Evolutionary conservation across 2,888 invertebrate species (phyloP), one percentile per base, ranked within the genome.

Genomic region (Lasioglossum lativentre): DNA sequence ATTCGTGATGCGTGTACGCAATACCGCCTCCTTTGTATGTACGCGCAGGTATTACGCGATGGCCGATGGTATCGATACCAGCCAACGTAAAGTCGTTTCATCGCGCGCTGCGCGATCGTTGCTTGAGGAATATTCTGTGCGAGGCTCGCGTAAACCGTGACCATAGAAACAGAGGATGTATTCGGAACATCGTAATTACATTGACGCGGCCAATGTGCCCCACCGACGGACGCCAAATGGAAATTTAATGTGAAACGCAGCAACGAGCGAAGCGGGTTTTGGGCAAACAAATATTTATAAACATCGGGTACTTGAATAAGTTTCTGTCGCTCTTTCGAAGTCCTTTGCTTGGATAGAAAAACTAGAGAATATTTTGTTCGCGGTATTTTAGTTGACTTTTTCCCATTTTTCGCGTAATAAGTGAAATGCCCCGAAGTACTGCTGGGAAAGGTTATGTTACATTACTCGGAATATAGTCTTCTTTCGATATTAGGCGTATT

Each of bases 1-100:
- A 89, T 84, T 82, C 85, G 80, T 73, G 86, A 89, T 86, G 78
- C 88, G 78, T 78, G 78, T 66, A 34, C 63, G 63, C 63, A 63
- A 34, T 34, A 63, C 14, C 63, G 63, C 1, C 66, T 19, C 66
- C 66, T 66, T 66, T 66, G 66, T 66, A 30, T 19, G 34, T 6
- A 34, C 66, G 27, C 59, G 27, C 66, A 34, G 66, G 66, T 66
- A 66, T 34, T 66, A 66, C 66, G 66, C 66, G 30, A 66, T 34
- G 34, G 66, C 66, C 34, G 66, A 66, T 66, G 8, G 30, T 34
- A 34, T 34, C 34, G 66, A 66, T 66, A 34, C 66, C 59, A 27
- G 34, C 30, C 30, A 34, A 19, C 66, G 19, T 30, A 63, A 63
- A 63, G 63, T 66, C 66, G 66, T 34, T 30, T 66, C 66, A 19